These are phyloP conservation scores for Callinectes sapidus DNA, from an alignment of 2,888 invertebrate genomes.

Conservation along the genomic window DNA sequence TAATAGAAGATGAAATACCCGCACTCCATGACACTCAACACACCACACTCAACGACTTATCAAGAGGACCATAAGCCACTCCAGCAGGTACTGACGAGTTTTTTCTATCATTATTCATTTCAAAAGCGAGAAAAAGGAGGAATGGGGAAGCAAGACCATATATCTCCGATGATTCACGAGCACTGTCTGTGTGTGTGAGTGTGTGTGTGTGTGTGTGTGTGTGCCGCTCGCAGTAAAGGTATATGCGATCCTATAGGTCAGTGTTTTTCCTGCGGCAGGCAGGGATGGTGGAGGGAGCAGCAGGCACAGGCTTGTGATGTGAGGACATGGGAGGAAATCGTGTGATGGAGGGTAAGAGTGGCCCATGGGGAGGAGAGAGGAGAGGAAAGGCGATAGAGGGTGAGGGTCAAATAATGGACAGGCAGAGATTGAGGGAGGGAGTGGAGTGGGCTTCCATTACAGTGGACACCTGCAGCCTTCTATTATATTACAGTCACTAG, in stretches of 20 bases:
- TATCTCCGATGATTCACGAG: neutral
- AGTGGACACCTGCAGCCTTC: neutral
- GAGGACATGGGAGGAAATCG: conserved; percentile 1
- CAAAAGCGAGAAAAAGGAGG: neutral
- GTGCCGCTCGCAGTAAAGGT: neutral
- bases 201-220: too few species aligned
- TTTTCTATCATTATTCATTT: neutral
- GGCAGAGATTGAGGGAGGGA: neutral
- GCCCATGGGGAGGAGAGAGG: neutral
- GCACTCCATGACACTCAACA: neutral
- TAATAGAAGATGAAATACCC: neutral
- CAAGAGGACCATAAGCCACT: neutral
- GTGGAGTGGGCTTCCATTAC: neutral
- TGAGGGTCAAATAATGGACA: neutral
- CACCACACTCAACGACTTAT: neutral
- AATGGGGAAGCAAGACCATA: neutral
- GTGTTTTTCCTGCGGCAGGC: conserved; percentile 13
- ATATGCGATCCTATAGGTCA: neutral
- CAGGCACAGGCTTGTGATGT: neutral
- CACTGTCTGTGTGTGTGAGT: too few species aligned
- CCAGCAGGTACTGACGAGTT: neutral
- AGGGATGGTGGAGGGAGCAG: neutral
- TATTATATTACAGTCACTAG: neutral
- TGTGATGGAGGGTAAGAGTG: neutral
- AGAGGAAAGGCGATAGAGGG: neutral